A percentile compares a stretch with the other conserved stretches of the same genome.
Evolutionary conservation across 2,797 vertebrate species (phyloP).

Genomic region (Malurus splendens): DNA sequence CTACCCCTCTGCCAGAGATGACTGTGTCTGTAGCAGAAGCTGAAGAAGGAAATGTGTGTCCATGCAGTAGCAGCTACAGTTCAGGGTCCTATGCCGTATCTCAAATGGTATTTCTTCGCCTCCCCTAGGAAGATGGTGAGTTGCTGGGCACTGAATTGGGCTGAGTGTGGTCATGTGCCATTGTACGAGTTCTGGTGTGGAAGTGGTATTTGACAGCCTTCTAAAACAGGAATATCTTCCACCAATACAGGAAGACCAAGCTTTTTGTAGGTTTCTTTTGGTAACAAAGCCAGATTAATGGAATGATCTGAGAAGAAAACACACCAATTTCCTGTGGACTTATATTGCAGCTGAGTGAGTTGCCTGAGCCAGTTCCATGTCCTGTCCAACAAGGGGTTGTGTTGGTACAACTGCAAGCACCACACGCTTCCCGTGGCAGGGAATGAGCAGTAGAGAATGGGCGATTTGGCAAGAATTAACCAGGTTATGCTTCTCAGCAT

Average conservation of each 20-base stretch:
- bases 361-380: rapidly evolving
- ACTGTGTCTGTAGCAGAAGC: background rate
- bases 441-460: rapidly evolving
- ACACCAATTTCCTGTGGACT: background rate
- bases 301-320: background rate
- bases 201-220: background rate
- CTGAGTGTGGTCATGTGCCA: background rate
- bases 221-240: background rate
- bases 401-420: rapidly evolving
- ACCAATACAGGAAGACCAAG: background rate
- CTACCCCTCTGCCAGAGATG: background rate
- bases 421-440: rapidly evolving
- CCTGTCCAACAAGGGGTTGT: rapidly evolving
- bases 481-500: rapidly evolving
- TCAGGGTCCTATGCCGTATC: rapidly evolving
- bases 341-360: background rate
- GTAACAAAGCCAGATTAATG: background rate
- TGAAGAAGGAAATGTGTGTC: background rate
- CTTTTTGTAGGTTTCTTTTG: background rate
- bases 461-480: background rate
- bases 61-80: background rate
- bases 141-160: background rate
- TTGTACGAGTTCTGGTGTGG: background rate
- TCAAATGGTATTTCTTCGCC: background rate
- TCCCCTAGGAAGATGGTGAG: background rate